Conservation (phyloP, 2,797 vertebrate species). For the Podarcis lilfordi region DNA sequence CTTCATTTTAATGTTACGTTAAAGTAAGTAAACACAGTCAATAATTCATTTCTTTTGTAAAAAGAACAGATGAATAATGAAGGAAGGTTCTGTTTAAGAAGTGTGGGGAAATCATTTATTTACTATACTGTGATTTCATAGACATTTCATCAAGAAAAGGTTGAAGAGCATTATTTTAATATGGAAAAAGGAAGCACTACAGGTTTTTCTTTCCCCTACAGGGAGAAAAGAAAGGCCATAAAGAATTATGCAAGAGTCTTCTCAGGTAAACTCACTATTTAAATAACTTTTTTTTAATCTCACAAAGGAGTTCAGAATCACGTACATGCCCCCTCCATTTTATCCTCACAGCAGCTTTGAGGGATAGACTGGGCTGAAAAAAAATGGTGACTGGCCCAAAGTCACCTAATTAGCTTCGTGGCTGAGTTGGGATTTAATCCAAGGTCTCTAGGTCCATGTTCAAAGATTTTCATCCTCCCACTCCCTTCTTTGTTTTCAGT, state of each 20-base stretch:
- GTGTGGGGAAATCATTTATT: conserved; percentile 39
- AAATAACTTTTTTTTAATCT: neutral
- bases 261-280: neutral
- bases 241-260: conserved; percentile 9
- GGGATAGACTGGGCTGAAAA: neutral
- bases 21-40: conserved; percentile 26
- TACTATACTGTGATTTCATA: conserved; percentile 45
- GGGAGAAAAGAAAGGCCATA: neutral
- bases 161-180: conserved; percentile 31
- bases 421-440: neutral
- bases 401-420: neutral
- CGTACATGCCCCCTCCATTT: neutral
- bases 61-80: conserved; percentile 40
- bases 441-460: neutral
- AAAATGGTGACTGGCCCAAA: neutral
- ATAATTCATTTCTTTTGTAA: conserved; percentile 43
- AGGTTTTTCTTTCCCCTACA: neutral
- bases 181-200: conserved; percentile 29
- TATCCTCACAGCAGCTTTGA: neutral
- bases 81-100: conserved; percentile 24
- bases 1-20: conserved; percentile 18
- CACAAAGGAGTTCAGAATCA: neutral
- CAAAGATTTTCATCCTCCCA: neutral
- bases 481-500: neutral
- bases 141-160: conserved; percentile 23